Evolutionary conservation across 2,888 invertebrate species (phyloP).

Genomic region (Criorhina ranunculi): DNA sequence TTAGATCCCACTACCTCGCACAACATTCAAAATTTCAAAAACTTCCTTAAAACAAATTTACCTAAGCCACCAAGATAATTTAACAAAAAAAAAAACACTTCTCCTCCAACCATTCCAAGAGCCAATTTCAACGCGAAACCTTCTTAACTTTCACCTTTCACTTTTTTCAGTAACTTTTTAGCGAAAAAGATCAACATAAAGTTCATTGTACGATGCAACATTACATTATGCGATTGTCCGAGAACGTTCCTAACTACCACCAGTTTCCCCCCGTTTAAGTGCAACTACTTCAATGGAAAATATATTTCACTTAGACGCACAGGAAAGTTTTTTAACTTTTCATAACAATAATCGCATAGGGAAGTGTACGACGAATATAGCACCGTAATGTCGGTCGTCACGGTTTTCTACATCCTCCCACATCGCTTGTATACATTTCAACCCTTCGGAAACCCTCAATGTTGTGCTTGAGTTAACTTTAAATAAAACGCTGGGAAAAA

Average conservation of each 20-base stretch:
- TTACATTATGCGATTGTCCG: constrained; percentile 47
- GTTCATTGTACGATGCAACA: constrained; percentile 43
- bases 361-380: constrained; percentile 12
- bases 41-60: background rate
- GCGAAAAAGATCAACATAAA: constrained; percentile 55
- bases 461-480: constrained; percentile 57
- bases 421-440: constrained; percentile 18
- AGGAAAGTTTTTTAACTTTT: constrained; percentile 45
- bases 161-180: constrained; percentile 30
- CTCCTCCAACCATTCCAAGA: background rate
- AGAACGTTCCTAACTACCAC: constrained; percentile 5
- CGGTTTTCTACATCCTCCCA: background rate
- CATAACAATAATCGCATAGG: constrained; percentile 59
- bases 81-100: background rate
- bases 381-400: background rate
- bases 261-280: constrained; percentile 13
- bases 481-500: constrained; percentile 10
- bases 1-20: too few relatives aligned
- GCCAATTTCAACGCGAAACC: background rate
- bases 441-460: constrained; percentile 43
- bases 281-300: constrained; percentile 40
- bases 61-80: background rate
- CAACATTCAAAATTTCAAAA: background rate
- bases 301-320: constrained; percentile 33
- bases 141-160: constrained; percentile 23